A percentile compares a stretch with the other conserved stretches of the same genome.
These are phyloP conservation scores for Eclectus roratus DNA, from an alignment of 2,113 vertebrate genomes.

Conservation along the genomic window DNA sequence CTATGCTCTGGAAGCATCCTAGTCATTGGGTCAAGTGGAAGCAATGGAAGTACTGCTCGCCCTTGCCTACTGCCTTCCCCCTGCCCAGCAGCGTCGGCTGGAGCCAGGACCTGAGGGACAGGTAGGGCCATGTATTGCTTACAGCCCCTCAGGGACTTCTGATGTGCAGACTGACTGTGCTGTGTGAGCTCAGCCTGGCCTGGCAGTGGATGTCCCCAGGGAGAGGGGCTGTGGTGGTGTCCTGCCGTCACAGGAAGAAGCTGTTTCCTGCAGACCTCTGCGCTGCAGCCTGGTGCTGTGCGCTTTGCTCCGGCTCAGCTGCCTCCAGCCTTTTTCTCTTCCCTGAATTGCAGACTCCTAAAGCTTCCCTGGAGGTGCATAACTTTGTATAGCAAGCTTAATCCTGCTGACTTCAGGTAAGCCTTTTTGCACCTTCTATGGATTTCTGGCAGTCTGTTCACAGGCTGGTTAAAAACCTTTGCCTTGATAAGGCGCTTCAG, in stretches of 20 bases:
- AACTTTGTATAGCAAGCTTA: background rate
- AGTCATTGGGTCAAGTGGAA: background rate
- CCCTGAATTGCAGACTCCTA: background rate
- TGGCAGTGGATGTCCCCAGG: background rate
- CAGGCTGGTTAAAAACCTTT: background rate
- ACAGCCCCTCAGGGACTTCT: fast-evolving
- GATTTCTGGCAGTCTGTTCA: background rate
- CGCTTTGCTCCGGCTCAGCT: background rate
- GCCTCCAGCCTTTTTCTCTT: background rate
- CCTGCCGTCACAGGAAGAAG: background rate
- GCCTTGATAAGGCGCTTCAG: background rate
- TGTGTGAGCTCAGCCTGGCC: background rate
- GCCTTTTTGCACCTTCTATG: background rate
- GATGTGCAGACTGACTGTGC: background rate
- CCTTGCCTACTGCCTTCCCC: background rate
- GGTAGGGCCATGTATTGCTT: fast-evolving
- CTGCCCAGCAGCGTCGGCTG: background rate
- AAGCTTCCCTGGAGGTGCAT: background rate
- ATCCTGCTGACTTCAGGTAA: slow-evolving; percentile 20
- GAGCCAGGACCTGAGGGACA: background rate
- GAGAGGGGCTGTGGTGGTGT: background rate
- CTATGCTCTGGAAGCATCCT: fast-evolving
- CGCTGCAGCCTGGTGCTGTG: background rate
- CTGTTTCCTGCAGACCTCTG: slow-evolving; percentile 34
- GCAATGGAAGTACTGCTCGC: fast-evolving